Base-by-base conservation (phyloP, 2,113 vertebrate species). In the Sorex fumeus region DNA sequence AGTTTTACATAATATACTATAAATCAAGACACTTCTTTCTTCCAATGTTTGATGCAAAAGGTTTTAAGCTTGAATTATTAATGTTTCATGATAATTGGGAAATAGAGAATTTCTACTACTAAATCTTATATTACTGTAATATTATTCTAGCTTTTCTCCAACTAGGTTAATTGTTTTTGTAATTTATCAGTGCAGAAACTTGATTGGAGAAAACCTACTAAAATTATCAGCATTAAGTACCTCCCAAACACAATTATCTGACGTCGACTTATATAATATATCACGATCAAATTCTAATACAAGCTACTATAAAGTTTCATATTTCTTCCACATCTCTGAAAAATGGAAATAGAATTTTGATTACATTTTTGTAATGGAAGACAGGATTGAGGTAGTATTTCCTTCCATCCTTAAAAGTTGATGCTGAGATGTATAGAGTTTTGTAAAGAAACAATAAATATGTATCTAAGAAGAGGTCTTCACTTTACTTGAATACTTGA, bases 301-400 rank as follows among this genome's bases (percentile, higher is more conserved):
- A 53, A 19, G 47, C 28, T 70, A 16, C 40, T 45, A 23, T 71
- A 78, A 77, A 87, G 21, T 60, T 60, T 60, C 57, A 60, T 4
- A 7, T 21, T 60, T 23, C 18, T 60, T 5, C 57, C 57, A 60
- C 82, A 82, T 47, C 32, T 47, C 8, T 36, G 43, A 23, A 76
- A 85, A 10, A 80, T 10, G 36, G 28, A 91, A 60, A 77, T 25
- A 86, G 62, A 76, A 72, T 6, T 12, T 86, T 90, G 57, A 64
- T 66, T 72, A 53, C 87, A 45, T 2, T 71, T 15, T 50, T 92
- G 16, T 69, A 76, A 47, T 6, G 27, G 45, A 4, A 30, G 45
- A 80, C 1, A 96, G 15, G 77, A 84, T 34, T 70, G 50, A 95
- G 25, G 7, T 30, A 60, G 57, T 21, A 60, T 34, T 94, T 91